These are phyloP conservation scores for Gymnoscopelus braueri DNA, from an alignment of 2,797 vertebrate species.

Conservation along the genomic window DNA sequence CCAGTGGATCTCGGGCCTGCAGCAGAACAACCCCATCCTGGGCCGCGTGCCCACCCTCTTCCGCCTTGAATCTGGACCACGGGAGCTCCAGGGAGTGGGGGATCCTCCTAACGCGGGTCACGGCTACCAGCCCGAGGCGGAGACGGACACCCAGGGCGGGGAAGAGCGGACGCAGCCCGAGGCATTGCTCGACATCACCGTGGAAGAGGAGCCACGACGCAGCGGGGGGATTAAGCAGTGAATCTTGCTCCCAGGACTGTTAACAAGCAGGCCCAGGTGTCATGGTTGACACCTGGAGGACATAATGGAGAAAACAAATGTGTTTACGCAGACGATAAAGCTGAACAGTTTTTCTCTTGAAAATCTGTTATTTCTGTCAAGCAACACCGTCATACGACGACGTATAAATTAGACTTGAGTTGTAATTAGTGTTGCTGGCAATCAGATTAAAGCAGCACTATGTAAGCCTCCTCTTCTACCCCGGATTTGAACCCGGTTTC, in stretches of 20 bases:
- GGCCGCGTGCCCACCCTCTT: slow-evolving; percentile 86
- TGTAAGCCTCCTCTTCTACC: too few species aligned
- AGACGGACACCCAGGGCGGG: background rate
- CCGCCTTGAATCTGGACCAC: slow-evolving; percentile 72
- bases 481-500: too few species aligned
- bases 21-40: slow-evolving; percentile 86
- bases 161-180: background rate
- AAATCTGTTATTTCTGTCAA: too few species aligned
- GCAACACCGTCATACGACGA: too few species aligned
- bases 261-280: too few species aligned
- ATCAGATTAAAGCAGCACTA: background rate
- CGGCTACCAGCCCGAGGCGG: background rate
- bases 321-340: too few species aligned
- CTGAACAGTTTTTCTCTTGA: too few species aligned
- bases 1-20: slow-evolving; percentile 89
- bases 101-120: slow-evolving; percentile 7
- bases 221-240: slow-evolving; percentile 65
- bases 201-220: slow-evolving; percentile 63
- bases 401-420: too few species aligned
- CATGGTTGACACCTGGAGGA: too few species aligned
- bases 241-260: slow-evolving; percentile 1
- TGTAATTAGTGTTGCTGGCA: background rate
- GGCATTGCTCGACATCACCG: slow-evolving; percentile 24
- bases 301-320: too few species aligned
- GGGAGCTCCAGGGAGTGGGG: slow-evolving; percentile 56